Evolutionary conservation across 1,140 invertebrate genomes (phyloP), one percentile per base, ranked within the genome.

Genomic region (Drosophila virilis): DNA sequence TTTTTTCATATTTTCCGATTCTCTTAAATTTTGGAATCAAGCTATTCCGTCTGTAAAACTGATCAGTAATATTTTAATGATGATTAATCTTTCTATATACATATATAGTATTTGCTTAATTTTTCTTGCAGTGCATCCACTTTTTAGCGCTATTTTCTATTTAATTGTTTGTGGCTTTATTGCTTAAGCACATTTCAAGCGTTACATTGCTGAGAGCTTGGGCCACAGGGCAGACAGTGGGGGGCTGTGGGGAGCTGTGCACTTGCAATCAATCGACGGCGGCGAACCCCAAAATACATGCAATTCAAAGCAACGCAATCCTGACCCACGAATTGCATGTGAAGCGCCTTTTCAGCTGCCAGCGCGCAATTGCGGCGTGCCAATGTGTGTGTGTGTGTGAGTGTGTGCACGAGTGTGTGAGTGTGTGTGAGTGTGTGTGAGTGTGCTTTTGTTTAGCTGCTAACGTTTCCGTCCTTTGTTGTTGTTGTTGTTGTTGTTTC

Each of bases 231-330:
- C 13, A 28, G 40, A 10, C 1, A 10, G 32, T 6, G 7, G 8
- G 6, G 35, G 17, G 17, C 12, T 9, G 22, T n/a, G 13, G 15
- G 10, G 12, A 9, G 45, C n/a, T 38, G 10, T 59, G 40, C 22
- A 51, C 37, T 62, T 43, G 40, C 66, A 62, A 69, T 74, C 65
- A 74, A 74, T 70, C 35, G 66, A 28, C 37, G 32, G 58, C 32
- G 32, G 28, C 46, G 32, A 50, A 45, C 43, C 28, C 15, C 54
- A 51, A 43, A 6, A 40, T 54, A 38, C 54, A 73, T 33, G 15
- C 65, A 62, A 74, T 55, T 57, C 42, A 43, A 69, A 51, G 15
- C 57, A 74, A 65, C 50, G 60, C 46, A 55, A 61, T 61, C 33
- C 38, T 7, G 33, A 28, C 32, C 38, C 54, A 67, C 42, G 38